Percentiles rank a stretch among this genome's conserved stretches.
Evolutionary conservation across 2,113 vertebrate genomes (phyloP).

Genomic region (Chaenogobius annularis): DNA sequence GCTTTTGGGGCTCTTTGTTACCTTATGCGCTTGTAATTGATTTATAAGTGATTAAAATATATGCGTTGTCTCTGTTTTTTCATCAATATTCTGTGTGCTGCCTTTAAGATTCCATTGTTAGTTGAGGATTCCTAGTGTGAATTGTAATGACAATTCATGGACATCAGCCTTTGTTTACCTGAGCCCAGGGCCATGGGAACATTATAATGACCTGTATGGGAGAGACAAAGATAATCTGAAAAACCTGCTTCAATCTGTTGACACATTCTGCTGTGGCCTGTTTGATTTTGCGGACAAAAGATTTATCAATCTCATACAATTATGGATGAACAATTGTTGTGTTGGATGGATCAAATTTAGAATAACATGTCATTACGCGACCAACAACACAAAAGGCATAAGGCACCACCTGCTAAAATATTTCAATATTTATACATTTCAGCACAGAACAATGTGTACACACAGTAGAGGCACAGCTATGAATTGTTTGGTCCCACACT

Average conservation of each 20-base stretch:
- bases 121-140: not conserved
- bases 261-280: conserved; percentile 7
- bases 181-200: not conserved
- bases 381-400: not conserved
- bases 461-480: not conserved
- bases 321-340: not conserved
- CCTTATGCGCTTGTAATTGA: not conserved
- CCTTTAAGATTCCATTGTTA: not conserved
- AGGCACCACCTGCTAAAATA: not conserved
- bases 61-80: not conserved
- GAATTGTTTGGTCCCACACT: not conserved
- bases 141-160: not conserved
- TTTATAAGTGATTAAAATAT: not conserved
- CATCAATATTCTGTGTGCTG: not conserved
- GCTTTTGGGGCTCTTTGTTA: not conserved
- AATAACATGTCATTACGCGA: not conserved
- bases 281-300: conserved; percentile 1
- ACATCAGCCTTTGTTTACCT: conserved; percentile 20
- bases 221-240: conserved; percentile 11
- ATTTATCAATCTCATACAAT: not conserved
- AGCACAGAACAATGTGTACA: not conserved
- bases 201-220: conserved; percentile 6
- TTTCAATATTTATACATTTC: not conserved
- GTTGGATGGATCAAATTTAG: not conserved
- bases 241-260: conserved; percentile 1